Evolutionary conservation across 2,113 vertebrate species (phyloP).

Genomic region (Neopipo cinnamomea): DNA sequence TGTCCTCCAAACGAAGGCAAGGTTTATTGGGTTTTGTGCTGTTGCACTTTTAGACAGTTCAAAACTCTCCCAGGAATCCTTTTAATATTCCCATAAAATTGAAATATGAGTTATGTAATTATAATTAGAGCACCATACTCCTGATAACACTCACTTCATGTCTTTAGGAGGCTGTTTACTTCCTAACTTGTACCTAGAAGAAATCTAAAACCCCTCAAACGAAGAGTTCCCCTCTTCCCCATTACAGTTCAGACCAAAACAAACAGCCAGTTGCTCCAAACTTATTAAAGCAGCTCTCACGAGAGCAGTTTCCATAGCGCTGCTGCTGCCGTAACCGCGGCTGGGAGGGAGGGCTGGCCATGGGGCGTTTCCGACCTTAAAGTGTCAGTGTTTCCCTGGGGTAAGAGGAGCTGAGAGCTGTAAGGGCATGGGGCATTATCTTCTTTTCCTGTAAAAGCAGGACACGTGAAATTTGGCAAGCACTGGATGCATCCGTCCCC

Average conservation of each 20-base stretch:
- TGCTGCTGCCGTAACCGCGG: background rate
- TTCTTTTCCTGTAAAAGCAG: background rate
- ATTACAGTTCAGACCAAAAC: background rate
- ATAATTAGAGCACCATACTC: conserved; percentile 63
- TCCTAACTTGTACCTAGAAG: background rate
- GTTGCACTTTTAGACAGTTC: conserved; percentile 40
- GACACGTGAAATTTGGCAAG: background rate
- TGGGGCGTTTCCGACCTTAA: fast-evolving
- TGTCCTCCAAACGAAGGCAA: conserved; percentile 40
- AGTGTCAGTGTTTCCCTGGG: background rate
- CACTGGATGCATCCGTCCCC: background rate
- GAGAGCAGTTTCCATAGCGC: background rate
- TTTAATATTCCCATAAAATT: conserved; percentile 71
- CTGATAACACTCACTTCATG: background rate
- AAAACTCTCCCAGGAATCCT: conserved; percentile 59
- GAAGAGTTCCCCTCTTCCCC: background rate
- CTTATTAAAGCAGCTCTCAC: background rate
- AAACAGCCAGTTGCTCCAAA: background rate
- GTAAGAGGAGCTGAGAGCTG: background rate
- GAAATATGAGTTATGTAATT: conserved; percentile 56
- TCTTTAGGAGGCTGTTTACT: conserved; percentile 9
- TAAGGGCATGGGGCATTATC: fast-evolving
- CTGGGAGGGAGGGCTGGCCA: background rate
- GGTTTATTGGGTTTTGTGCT: conserved; percentile 22
- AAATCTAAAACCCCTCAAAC: background rate